Evolutionary conservation across 1,140 invertebrate species (phyloP).

Genomic region (Rhopalosiphum padi): DNA sequence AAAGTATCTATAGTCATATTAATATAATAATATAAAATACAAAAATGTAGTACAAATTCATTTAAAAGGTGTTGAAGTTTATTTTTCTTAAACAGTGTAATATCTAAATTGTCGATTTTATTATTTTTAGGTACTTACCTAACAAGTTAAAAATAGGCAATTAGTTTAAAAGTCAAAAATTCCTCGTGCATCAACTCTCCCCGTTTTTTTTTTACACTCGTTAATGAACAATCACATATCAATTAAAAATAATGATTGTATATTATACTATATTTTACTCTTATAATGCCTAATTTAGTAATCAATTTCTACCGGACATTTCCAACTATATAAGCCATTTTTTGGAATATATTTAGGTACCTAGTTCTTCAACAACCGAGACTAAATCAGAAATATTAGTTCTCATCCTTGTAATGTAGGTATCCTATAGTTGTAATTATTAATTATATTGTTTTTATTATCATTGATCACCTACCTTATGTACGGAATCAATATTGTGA

Average conservation of each 20-base stretch:
- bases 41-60: not conserved
- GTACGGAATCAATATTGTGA: not conserved
- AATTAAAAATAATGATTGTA: not conserved
- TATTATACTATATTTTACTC: not conserved
- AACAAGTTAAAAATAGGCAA: not conserved
- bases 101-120: not conserved
- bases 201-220: not conserved
- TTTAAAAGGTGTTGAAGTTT: not conserved
- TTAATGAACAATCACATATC: conserved; percentile 12
- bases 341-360: not conserved
- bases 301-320: not conserved
- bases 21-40: not conserved
- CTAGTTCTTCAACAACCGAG: not conserved
- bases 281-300: not conserved
- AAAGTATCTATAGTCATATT: not conserved
- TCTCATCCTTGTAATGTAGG: not conserved
- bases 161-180: not conserved
- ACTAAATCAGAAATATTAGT: not conserved
- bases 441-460: not conserved
- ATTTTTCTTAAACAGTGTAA: not conserved
- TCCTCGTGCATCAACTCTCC: not conserved
- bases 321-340: not conserved
- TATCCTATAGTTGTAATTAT: not conserved
- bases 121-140: not conserved
- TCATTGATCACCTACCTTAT: not conserved